Base-by-base conservation (phyloP, 2,888 invertebrate genomes). In the Drosophila meridiana region DNA sequence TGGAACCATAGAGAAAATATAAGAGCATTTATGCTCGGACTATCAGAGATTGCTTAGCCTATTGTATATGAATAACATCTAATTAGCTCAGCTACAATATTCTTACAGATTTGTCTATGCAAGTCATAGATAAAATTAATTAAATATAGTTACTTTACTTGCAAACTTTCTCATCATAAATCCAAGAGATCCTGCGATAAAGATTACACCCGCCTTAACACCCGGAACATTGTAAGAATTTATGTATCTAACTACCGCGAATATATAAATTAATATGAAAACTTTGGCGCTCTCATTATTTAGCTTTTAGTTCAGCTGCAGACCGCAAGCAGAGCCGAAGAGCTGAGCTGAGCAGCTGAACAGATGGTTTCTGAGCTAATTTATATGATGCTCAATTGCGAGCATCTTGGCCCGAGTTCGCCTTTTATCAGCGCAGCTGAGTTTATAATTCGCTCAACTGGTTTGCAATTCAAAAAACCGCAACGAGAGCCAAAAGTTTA, bases 401-500 rank as follows among this genome's bases (percentile, higher is more conserved):
- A 40, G 48, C 13, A 6, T 14, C 14, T 34, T 45, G 36, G 30
- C 42, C 47, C 28, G 43, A 45, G 57, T 48, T 62, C 9, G 28
- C 30, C n/a, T 14, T 56, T 20, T 13, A 40, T 8, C 60, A 50
- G n/a, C n/a, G 43, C 48, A 43, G 56, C 47, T 55, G 34, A n/a
- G 57, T 58, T 45, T 48, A 59, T 77, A 70, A 65, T 79, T 66
- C 48, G 62, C 56, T 52, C 62, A 75, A 79, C 80, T 80, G 70
- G 71, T 59, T 80, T 67, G 76, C 70, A 76, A 77, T 77, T 76
- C 67, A 67, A 68, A 72, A 76, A 76, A 71, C 88, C 87, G 68
- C 77, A 85, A 67, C 67, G 67, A 61, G 73, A 36, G 62, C 72
- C 70, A 88, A 86, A 85, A 87, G 70, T 82, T 87, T 79, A 72